phyloP scores from a whole-genome alignment of 2,888 invertebrate genomes.

The Calliopum simillimum region DNA sequence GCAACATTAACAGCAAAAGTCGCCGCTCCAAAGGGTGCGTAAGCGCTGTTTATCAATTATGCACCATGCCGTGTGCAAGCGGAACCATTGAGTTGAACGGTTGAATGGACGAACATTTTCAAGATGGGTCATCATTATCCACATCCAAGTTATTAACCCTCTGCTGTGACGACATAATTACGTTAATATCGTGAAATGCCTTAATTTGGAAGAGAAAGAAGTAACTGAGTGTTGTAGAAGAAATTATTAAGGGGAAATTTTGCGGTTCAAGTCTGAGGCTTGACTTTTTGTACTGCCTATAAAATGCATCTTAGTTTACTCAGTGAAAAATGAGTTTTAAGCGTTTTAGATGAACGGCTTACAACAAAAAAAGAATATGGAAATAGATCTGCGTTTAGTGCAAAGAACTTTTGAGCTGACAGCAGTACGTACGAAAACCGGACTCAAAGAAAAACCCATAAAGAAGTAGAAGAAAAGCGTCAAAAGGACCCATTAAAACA shows the following conservation, averaged over 20 bases:
- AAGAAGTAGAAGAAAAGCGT: not conserved
- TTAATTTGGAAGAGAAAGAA: no score
- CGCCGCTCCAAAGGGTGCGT: not conserved
- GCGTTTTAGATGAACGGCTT: no score
- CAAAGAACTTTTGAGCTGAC: no score
- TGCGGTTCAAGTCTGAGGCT: no score
- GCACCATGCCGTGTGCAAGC: not conserved
- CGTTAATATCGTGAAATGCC: not conserved
- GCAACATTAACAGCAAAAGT: not conserved
- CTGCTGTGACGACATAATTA: constrained; percentile 2
- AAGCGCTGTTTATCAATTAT: not conserved
- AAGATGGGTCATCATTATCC: not conserved
- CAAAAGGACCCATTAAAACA: not conserved
- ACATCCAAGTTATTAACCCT: not conserved
- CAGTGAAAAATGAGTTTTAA: no score
- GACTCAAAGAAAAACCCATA: not conserved
- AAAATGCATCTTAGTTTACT: no score
- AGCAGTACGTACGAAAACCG: no score
- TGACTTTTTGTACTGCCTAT: no score
- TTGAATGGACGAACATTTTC: not conserved
- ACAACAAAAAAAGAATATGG: no score
- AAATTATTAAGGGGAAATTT: no score
- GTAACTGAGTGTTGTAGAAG: no score
- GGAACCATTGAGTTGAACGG: not conserved
- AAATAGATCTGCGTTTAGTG: no score